These are phyloP conservation scores for Microcebus tavaratra DNA, from an alignment of 2,113 vertebrate species.

Conservation along the genomic window DNA sequence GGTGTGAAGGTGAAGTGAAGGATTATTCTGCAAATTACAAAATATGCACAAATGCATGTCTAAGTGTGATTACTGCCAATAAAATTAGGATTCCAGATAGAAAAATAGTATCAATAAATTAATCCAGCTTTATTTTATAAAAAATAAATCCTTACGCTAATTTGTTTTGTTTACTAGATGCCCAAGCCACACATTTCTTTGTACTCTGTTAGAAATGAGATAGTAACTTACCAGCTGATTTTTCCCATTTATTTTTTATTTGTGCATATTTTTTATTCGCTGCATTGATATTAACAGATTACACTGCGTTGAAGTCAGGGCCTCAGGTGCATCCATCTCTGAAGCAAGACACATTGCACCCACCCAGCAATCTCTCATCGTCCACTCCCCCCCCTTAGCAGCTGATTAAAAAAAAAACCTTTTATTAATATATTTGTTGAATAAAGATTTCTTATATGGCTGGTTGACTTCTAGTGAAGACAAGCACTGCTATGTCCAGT, in stretches of 20 bases:
- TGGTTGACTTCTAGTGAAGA: not conserved
- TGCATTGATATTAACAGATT: too few species aligned
- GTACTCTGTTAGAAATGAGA: not conserved
- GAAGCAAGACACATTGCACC: too few species aligned
- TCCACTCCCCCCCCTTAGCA: too few species aligned
- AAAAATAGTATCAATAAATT: not conserved
- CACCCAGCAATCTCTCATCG: too few species aligned
- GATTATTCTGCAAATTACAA: not conserved
- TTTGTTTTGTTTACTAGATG: not conserved
- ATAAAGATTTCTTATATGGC: not conserved
- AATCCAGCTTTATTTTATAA: not conserved
- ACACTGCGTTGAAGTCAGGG: too few species aligned
- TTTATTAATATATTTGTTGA: not conserved
- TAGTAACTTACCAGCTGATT: not conserved
- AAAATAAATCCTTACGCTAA: not conserved
- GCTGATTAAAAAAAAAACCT: too few species aligned
- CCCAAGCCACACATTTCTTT: not conserved
- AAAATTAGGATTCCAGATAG: not conserved
- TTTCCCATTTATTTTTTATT: not conserved
- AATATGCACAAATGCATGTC: not conserved
- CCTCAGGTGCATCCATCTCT: too few species aligned
- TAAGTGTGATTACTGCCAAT: not conserved
- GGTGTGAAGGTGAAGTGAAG: not conserved
- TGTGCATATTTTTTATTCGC: too few species aligned
- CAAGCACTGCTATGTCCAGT: not conserved